Evolutionary conservation across 92 coral and sea anemone species (phyloP).

Genomic region (Heteractis magnifica): DNA sequence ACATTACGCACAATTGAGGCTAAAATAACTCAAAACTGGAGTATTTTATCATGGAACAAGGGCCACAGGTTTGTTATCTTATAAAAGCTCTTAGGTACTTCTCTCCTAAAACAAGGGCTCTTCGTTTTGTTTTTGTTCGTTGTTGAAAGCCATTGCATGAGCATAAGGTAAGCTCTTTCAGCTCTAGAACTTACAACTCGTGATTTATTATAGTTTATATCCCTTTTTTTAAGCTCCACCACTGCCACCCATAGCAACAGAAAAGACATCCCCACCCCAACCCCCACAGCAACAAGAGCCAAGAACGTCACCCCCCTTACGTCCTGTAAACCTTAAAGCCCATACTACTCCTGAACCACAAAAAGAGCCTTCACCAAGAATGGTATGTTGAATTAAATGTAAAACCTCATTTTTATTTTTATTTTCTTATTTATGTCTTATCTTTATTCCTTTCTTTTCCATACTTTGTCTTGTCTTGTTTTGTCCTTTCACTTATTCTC

Average conservation of each 20-base stretch:
- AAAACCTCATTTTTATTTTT: not conserved
- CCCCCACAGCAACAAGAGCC: constrained; percentile 49
- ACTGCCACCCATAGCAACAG: constrained; percentile 64
- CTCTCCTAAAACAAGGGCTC: too few relatives aligned
- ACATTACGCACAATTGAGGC: too few relatives aligned
- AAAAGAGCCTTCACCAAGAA: constrained; percentile 24
- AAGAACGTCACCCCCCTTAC: constrained; percentile 60
- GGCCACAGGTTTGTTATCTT: too few relatives aligned
- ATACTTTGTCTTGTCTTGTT: too few relatives aligned
- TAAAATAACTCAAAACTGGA: too few relatives aligned
- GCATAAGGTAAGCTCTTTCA: too few relatives aligned
- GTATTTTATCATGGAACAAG: too few relatives aligned
- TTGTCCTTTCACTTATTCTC: not conserved
- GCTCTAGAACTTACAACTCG: too few relatives aligned
- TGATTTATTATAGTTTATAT: not conserved
- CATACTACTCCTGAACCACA: constrained; percentile 24
- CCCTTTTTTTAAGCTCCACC: constrained; percentile 47
- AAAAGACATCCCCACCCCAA: constrained; percentile 37
- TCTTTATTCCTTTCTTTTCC: too few relatives aligned
- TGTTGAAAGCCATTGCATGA: too few relatives aligned
- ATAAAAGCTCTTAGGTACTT: too few relatives aligned
- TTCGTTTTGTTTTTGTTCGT: too few relatives aligned
- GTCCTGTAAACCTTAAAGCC: constrained; percentile 45
- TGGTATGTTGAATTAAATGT: constrained; percentile 13
- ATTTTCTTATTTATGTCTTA: not conserved